These are phyloP conservation scores for Trematocara zebra DNA, from an alignment of 2,113 vertebrate species.

Conservation along the genomic window DNA sequence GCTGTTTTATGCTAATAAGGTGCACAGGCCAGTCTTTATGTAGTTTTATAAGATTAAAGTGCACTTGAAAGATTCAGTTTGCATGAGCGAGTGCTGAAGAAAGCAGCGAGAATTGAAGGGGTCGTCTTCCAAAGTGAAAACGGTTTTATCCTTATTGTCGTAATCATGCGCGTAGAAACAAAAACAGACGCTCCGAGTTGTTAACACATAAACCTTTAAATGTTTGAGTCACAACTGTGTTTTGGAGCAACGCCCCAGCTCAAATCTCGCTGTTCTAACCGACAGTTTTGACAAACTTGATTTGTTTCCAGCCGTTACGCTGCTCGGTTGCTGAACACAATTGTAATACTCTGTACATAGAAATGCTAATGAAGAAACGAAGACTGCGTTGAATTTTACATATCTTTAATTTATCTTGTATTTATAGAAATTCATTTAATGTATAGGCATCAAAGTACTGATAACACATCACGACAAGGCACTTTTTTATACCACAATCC, in stretches of 20 bases:
- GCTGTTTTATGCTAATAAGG: conserved; percentile 26
- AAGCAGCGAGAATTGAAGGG: not conserved
- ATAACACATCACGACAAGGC: conserved; percentile 1
- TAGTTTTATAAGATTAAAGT: conserved; percentile 12
- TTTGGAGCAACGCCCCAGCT: not conserved
- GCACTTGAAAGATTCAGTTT: not conserved
- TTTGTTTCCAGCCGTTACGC: not conserved
- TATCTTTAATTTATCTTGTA: conserved; percentile 39
- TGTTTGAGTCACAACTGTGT: not conserved
- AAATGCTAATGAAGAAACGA: not conserved
- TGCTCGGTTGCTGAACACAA: not conserved
- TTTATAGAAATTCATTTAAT: conserved; percentile 22
- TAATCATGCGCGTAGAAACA: not conserved
- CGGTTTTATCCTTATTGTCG: not conserved
- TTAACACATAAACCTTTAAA: not conserved
- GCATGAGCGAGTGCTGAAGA: not conserved
- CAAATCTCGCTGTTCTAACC: not conserved
- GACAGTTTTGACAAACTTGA: not conserved
- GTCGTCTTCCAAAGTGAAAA: conserved; percentile 2
- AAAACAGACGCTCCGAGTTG: not conserved
- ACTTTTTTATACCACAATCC: conserved; percentile 39
- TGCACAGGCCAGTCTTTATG: conserved; percentile 1
- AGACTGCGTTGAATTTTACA: conserved; percentile 5
- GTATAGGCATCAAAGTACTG: not conserved
- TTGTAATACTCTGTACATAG: conserved; percentile 31